phyloP scores from a whole-genome alignment of 2,797 vertebrate genomes.

The Chloroceryle amazona region DNA sequence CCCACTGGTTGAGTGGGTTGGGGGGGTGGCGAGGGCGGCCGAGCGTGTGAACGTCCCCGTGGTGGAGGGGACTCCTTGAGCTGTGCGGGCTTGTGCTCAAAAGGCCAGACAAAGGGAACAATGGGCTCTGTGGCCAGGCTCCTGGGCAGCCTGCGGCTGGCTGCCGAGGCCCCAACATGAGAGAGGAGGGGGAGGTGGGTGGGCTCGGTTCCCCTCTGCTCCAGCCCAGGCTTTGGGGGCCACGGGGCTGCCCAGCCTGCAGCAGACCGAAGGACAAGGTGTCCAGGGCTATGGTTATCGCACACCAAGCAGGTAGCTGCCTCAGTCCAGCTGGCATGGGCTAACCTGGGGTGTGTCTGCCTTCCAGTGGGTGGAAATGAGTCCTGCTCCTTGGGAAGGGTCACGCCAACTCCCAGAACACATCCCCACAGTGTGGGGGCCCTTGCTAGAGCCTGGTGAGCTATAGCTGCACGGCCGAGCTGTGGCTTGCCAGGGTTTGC shows the following conservation, averaged over 20 bases:
- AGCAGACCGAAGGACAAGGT: not conserved
- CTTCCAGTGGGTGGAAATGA: not conserved
- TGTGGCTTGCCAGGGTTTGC: fast-evolving
- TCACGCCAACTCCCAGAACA: not conserved
- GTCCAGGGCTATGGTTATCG: no score
- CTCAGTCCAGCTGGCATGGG: fast-evolving
- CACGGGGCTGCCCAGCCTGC: fast-evolving
- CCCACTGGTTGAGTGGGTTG: fast-evolving
- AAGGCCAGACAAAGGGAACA: conserved; percentile 44
- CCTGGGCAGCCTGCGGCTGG: not conserved
- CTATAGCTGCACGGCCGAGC: fast-evolving
- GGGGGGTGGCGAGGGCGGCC: fast-evolving
- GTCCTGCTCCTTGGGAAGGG: not conserved
- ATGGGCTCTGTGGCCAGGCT: not conserved
- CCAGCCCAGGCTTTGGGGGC: not conserved
- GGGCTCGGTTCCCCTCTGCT: not conserved
- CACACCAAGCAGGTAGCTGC: fast-evolving
- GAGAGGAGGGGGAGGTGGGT: not conserved
- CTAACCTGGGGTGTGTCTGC: not conserved
- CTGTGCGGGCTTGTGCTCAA: not conserved
- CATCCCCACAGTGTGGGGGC: not conserved
- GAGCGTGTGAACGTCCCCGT: not conserved
- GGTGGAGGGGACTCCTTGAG: not conserved
- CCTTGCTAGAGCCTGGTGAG: not conserved
- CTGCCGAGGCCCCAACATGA: not conserved